These are phyloP conservation scores for Ephialtes manifestator DNA, from an alignment of 2,888 invertebrate species.

Conservation along the genomic window DNA sequence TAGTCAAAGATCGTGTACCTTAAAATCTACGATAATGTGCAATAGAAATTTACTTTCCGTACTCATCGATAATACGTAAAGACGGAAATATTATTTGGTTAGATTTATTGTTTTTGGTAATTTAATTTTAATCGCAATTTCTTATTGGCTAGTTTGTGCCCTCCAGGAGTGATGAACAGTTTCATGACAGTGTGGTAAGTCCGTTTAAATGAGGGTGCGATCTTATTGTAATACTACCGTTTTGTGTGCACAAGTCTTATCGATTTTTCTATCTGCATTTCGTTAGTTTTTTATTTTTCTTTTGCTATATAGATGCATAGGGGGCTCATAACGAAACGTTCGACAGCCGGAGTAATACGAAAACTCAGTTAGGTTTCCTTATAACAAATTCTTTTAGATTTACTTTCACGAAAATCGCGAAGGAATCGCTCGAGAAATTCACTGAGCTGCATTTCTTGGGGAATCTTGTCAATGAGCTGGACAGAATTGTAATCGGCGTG, in stretches of 20 bases:
- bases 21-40: conserved; percentile 38
- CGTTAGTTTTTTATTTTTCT: conserved; percentile 64
- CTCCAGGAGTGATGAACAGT: conserved; percentile 95
- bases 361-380: neutral
- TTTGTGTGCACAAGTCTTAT: conserved; percentile 86
- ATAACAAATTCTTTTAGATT: neutral
- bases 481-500: conserved; percentile 6
- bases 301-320: conserved; percentile 62
- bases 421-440: conserved; percentile 5
- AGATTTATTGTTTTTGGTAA: conserved; percentile 64
- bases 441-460: conserved; percentile 25
- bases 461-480: conserved; percentile 7
- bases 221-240: conserved; percentile 81
- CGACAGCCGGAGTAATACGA: neutral
- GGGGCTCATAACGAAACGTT: conserved; percentile 49
- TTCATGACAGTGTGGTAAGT: conserved; percentile 96
- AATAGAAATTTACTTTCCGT: conserved; percentile 21
- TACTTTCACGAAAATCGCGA: neutral
- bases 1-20: conserved; percentile 57
- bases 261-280: conserved; percentile 75
- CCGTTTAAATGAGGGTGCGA: conserved; percentile 80
- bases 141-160: conserved; percentile 92
- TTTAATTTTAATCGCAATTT: conserved; percentile 84
- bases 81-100: conserved; percentile 55
- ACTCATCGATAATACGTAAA: neutral